Evolutionary conservation across 2,113 vertebrate genomes (phyloP).

Genomic region (Misgurnus mizolepis): DNA sequence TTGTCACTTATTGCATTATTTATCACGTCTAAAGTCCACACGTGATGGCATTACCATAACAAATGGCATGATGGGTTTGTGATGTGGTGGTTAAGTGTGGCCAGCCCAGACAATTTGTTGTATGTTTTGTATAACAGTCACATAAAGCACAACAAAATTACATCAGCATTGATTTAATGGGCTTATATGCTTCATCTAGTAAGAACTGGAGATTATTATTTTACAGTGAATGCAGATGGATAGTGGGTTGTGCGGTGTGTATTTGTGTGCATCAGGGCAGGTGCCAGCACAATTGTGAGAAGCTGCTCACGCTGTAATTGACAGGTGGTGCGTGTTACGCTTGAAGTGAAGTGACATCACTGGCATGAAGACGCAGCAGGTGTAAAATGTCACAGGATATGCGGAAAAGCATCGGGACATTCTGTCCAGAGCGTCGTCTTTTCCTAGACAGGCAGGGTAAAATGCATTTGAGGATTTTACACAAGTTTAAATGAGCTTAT

Average conservation of each 20-base stretch:
- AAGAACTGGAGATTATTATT: neutral
- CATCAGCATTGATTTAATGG: neutral
- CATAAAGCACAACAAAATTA: neutral
- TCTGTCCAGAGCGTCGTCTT: constrained; percentile 50
- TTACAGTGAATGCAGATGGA: constrained; percentile 23
- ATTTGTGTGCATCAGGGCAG: constrained; percentile 57
- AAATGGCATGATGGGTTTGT: constrained; percentile 51
- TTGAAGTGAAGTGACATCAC: constrained; percentile 60
- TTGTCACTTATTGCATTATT: constrained; percentile 59
- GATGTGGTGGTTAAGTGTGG: constrained; percentile 50
- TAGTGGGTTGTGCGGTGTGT: constrained; percentile 25
- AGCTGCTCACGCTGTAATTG: constrained; percentile 66
- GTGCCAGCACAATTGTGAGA: constrained; percentile 61
- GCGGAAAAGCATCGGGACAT: constrained; percentile 48
- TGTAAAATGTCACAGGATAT: constrained; percentile 47
- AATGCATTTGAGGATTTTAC: neutral
- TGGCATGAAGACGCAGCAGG: constrained; percentile 62
- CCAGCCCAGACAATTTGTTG: constrained; percentile 43
- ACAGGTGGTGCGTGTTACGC: constrained; percentile 61
- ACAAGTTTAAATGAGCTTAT: neutral
- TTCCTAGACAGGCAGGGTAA: constrained; percentile 2
- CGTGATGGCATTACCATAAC: constrained; percentile 55
- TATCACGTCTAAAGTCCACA: constrained; percentile 58
- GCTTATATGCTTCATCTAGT: neutral
- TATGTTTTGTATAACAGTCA: no score